Conservation (phyloP, 2,888 invertebrate species). For the Labia minor region DNA sequence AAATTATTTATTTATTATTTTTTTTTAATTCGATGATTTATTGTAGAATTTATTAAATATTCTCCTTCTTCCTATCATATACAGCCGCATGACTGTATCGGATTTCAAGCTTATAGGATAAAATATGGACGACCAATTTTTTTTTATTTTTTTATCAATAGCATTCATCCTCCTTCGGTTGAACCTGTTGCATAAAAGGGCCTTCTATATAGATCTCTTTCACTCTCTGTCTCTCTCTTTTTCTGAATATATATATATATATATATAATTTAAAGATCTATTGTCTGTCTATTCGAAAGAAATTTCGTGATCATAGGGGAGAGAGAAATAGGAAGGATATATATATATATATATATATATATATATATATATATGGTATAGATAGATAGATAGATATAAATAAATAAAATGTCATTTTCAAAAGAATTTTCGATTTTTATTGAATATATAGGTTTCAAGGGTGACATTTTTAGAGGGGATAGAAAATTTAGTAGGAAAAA, state of each 20-base stretch:
- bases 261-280: neutral
- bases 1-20: neutral
- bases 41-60: neutral
- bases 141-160: neutral
- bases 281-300: slow-evolving; percentile 13
- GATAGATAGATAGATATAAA: neutral
- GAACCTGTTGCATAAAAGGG: slow-evolving; percentile 7
- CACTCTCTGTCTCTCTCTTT: too few species aligned
- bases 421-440: slow-evolving; percentile 13
- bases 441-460: slow-evolving; percentile 1
- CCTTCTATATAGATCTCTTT: too few species aligned
- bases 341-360: neutral
- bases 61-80: neutral
- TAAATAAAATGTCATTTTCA: neutral
- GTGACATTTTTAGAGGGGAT: neutral
- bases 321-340: neutral
- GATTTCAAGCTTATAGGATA: slow-evolving; percentile 8
- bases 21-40: slow-evolving; percentile 7
- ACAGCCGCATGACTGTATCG: neutral
- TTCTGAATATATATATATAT: too few species aligned
- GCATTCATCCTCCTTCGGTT: neutral
- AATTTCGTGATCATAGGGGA: neutral
- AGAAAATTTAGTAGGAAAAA: neutral
- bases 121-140: slow-evolving; percentile 2
- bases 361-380: too few species aligned